Base-by-base conservation (phyloP, 2,797 vertebrate species). In the Arrhamphus sclerolepis region DNA sequence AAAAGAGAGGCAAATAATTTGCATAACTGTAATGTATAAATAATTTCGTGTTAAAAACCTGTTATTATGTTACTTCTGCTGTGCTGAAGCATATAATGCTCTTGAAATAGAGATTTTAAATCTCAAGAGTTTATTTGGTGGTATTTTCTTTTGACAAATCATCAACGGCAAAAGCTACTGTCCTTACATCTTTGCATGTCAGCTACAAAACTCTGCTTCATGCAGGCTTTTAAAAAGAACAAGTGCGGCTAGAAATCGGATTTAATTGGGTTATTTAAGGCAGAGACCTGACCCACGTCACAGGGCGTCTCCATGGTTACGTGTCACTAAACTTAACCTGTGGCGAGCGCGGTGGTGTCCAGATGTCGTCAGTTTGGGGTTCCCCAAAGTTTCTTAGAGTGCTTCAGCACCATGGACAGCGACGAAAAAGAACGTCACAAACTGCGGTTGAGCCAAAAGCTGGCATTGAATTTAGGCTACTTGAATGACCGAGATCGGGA, bases 291-390 rank as follows among this genome's bases (percentile, higher is more conserved):
- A 77, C 77, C 81, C 78, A 78, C 39, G 79, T 87, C 87, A 87
- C 86, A 34, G 78, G 87, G 47, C 46, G 69, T n/a, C 28, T 19
- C 80, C 82, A 78, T 77, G 80, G 87, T 75, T 59, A 87, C 83
- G 47, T 38, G 70, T 56, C 72, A 55, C 72, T 74, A 71, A 81
- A 82, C 70, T 66, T 69, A 64, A 82, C 68, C 73, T 48, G 46
- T 47, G 68, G 39, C 53, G 47, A 43, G 52, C n/a, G n/a, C n/a
- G n/a, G n/a, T 29, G 6, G 56, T 13, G 64, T 57, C 68, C 62
- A 73, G 56, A 5, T 86, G 85, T 67, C 70, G 60, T 87, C 78
- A 77, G 50, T 44, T 39, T 9, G 66, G 84, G 81, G 67, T 59
- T 66, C 60, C 71, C 71, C 74, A 46, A 1, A 21, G 17, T 41